Percentiles rank a stretch among this genome's conserved stretches.
Evolutionary conservation across 2,113 vertebrate species (phyloP).

Genomic region (Pelusios castaneus): DNA sequence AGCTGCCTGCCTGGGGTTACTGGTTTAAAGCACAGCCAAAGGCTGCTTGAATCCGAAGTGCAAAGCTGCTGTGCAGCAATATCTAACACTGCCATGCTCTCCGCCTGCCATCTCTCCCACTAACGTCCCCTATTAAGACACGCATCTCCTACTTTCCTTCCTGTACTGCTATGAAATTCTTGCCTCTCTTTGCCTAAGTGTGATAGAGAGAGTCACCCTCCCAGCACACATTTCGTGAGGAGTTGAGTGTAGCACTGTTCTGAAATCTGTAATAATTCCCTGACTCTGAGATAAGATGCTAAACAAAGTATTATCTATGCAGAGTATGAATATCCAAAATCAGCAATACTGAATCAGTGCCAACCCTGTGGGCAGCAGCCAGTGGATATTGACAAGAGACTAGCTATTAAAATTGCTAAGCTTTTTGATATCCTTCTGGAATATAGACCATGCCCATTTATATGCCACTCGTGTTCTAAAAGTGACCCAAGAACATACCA

Average conservation of each 20-base stretch:
- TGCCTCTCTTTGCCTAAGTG: not conserved
- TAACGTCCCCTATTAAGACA: not conserved
- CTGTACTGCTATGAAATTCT: not conserved
- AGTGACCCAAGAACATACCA: fast-evolving
- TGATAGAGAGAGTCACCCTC: fast-evolving
- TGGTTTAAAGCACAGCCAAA: not conserved
- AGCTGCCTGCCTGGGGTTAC: not conserved
- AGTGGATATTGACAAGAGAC: no score
- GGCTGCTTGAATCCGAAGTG: not conserved
- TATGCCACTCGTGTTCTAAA: not conserved
- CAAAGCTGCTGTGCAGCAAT: not conserved
- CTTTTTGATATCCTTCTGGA: not conserved
- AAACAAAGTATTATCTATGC: not conserved
- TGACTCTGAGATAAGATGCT: not conserved
- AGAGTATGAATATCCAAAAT: fast-evolving
- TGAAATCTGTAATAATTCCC: no score
- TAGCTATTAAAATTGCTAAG: not conserved
- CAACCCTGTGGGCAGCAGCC: not conserved
- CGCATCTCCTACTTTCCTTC: fast-evolving
- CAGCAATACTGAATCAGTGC: not conserved
- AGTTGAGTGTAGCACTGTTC: not conserved
- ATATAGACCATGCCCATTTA: fast-evolving
- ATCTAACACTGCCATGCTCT: fast-evolving
- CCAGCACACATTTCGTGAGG: fast-evolving
- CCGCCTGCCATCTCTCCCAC: fast-evolving